Conservation (phyloP, 2,888 invertebrate species). For the Argyra leucocephala region DNA sequence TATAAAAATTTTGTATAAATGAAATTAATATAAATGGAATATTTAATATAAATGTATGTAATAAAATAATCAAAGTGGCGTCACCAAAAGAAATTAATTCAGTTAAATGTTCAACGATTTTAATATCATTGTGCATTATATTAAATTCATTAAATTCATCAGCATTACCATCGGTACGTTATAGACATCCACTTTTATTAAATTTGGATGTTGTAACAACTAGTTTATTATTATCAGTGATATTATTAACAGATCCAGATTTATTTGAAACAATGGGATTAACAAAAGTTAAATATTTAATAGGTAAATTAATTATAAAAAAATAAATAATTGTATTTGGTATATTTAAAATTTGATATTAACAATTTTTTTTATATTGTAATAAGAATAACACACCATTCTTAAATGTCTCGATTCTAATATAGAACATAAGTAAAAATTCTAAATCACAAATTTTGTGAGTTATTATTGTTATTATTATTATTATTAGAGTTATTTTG, state of each 20-base stretch:
- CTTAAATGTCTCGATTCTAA: too few species aligned
- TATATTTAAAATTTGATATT: too few species aligned
- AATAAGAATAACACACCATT: too few species aligned
- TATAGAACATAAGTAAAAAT: too few species aligned
- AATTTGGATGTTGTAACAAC: constrained; percentile 24
- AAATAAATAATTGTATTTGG: too few species aligned
- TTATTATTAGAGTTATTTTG: too few species aligned
- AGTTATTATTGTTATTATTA: too few species aligned
- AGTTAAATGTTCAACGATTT: constrained; percentile 25
- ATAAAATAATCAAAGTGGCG: constrained; percentile 25
- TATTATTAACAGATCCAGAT: constrained; percentile 21
- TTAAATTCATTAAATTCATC: constrained; percentile 25
- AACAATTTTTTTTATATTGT: too few species aligned
- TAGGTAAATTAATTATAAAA: constrained; percentile 23
- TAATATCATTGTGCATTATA: constrained; percentile 25
- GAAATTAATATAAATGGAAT: too few species aligned
- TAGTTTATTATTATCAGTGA: constrained; percentile 24
- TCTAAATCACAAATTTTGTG: too few species aligned
- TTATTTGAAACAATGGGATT: constrained; percentile 25
- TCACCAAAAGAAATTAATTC: constrained; percentile 20
- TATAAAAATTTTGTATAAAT: too few species aligned
- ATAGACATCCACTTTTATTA: constrained; percentile 12
- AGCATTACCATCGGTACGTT: constrained; percentile 21
- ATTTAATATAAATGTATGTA: neutral
- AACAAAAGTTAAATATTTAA: constrained; percentile 23